Percentiles rank a stretch among this genome's conserved stretches.
Conservation (phyloP, 2,888 invertebrate genomes). For the Idaea aversata region DNA sequence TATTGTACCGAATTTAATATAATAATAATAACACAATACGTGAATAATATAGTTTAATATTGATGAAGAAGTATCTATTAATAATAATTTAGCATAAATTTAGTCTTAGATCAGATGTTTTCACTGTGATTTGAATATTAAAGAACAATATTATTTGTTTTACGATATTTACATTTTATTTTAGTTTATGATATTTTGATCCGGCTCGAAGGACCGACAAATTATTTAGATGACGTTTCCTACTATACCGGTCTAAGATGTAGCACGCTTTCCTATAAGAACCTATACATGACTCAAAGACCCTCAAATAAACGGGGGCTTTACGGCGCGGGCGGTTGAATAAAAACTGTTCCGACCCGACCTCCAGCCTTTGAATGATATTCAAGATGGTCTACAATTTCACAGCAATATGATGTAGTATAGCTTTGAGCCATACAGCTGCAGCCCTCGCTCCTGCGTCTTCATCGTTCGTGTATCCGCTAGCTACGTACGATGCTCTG, state of each 20-base stretch:
- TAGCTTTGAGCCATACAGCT: slow-evolving; percentile 81
- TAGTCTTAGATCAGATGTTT: slow-evolving; percentile 40
- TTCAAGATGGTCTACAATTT: slow-evolving; percentile 27
- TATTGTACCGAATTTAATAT: not conserved
- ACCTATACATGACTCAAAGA: no score
- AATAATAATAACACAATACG: not conserved
- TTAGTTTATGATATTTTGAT: no score
- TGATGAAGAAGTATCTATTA: slow-evolving; percentile 11
- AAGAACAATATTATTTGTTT: slow-evolving; percentile 44
- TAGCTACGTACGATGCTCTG: slow-evolving; percentile 85
- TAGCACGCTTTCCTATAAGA: no score
- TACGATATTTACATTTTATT: not conserved
- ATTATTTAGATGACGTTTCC: no score
- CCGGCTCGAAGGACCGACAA: no score
- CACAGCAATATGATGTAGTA: slow-evolving; percentile 45
- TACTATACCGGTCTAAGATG: no score
- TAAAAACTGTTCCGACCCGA: no score
- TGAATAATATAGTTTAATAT: slow-evolving; percentile 8
- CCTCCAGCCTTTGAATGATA: no score
- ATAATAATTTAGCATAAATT: slow-evolving; percentile 22
- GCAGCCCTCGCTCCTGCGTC: slow-evolving; percentile 87
- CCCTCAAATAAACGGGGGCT: no score
- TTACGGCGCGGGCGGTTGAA: no score
- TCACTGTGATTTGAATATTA: slow-evolving; percentile 49
- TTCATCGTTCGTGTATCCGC: slow-evolving; percentile 68